A percentile compares a stretch with the other conserved stretches of the same genome.
These are phyloP conservation scores for Takifugu flavidus DNA, from an alignment of 2,113 vertebrate genomes.

Conservation along the genomic window DNA sequence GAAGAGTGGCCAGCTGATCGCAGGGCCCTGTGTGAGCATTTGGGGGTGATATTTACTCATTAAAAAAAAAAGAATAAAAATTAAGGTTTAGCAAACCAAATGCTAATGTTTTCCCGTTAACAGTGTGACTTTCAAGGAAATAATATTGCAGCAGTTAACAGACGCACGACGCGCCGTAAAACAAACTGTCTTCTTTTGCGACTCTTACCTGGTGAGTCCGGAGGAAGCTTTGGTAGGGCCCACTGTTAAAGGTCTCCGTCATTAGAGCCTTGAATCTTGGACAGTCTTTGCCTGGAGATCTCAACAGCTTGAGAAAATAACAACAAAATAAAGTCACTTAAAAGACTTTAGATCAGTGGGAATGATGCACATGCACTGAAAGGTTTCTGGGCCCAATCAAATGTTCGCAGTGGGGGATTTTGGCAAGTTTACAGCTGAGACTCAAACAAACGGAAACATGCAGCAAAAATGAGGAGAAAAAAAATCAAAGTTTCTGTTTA, in stretches of 20 bases:
- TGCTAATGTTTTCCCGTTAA: too few relatives aligned
- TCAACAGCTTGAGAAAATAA: conserved; percentile 72
- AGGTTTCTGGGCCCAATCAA: conserved; percentile 31
- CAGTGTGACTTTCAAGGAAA: too few relatives aligned
- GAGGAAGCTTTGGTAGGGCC: conserved; percentile 68
- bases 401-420: conserved; percentile 6
- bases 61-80: conserved; percentile 15
- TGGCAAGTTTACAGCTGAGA: conserved; percentile 21
- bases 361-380: conserved; percentile 10
- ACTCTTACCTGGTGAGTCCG: conserved; percentile 59
- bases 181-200: conserved; percentile 11
- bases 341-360: conserved; percentile 12
- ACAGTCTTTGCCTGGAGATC: conserved; percentile 75
- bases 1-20: too few relatives aligned
- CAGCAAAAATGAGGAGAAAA: conserved; percentile 7
- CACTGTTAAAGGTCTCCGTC: conserved; percentile 72
- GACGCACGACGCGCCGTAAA: conserved; percentile 30
- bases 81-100: conserved; percentile 7
- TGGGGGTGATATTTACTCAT: not conserved
- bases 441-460: conserved; percentile 1
- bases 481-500: conserved; percentile 17
- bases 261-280: conserved; percentile 76
- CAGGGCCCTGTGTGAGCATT: too few relatives aligned
- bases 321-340: conserved; percentile 12
- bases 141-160: conserved; percentile 13